Base-by-base conservation (phyloP, 2,797 vertebrate species). In the Labeo calbasu region DNA sequence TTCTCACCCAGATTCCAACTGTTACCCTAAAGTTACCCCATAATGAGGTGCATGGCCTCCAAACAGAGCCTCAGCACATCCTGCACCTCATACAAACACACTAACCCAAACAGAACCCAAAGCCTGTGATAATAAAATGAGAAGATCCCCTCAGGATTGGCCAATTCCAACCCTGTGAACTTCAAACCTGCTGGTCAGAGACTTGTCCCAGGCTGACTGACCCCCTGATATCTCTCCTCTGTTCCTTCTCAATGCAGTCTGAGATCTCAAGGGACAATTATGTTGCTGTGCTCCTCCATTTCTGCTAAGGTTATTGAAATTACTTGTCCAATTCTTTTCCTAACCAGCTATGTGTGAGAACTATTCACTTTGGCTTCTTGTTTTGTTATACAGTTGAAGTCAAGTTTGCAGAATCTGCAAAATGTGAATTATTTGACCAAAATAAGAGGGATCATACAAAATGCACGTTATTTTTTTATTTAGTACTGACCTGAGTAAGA, bases 101-200 rank as follows among this genome's bases (percentile, higher is more conserved):
- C 32, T 69, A 69, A 84, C 61, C 10, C 32, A 86, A 75, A 82
- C 23, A 72, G 8, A 72, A 55, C 51, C 36, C 46, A 53, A 32
- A 55, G 73, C 17, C 53, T 80, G 53, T 32, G 78, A 84, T 85
- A 86, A 87, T 82, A 66, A 36, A 81, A 88, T 87, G 86, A 84
- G 51, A 76, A 61, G 57, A 51, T 63, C 75, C 46, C 40, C 75
- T 40, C 50, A 32, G 9, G 23, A 63, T 69, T 65, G 25, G 53
- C 55, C 61, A 55, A 23, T 48, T 48, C 55, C 46, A 50, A 73
- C 59, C 36, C 23, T 59, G 23, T 9, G 25, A 69, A 71, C 50
- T 40, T 75, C 68, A 32, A 51, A 77, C 43, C 57, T 32, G 23
- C 68, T 6, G 17, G 17, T 21, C 73, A 48, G 77, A 50, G 25